Percentiles rank a stretch among this genome's conserved stretches.
Conservation (phyloP, 1,140 invertebrate species). For the Phenacoccus solenopsis region DNA sequence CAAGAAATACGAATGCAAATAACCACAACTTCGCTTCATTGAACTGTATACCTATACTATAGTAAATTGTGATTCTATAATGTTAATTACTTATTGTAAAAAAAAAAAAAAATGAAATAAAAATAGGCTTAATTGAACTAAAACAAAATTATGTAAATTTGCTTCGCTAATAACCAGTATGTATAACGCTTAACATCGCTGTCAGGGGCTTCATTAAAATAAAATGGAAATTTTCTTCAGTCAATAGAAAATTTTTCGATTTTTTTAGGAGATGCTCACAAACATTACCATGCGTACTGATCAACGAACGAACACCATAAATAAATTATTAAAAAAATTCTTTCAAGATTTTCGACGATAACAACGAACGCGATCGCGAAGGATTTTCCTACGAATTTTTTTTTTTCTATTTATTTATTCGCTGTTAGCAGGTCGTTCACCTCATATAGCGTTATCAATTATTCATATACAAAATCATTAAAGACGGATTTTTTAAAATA, state of each 20-base stretch:
- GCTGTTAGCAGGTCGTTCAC: not conserved
- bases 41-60: not conserved
- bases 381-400: not conserved
- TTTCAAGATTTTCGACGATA: not conserved
- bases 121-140: too few relatives aligned
- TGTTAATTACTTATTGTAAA: not conserved
- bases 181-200: not conserved
- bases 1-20: not conserved
- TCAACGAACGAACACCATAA: not conserved
- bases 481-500: not conserved
- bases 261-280: slow-evolving; percentile 10
- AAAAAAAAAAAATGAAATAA: too few relatives aligned
- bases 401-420: not conserved
- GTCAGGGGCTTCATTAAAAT: not conserved
- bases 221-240: not conserved
- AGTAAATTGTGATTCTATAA: not conserved
- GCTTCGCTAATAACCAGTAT: not conserved
- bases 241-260: not conserved
- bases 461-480: not conserved
- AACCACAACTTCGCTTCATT: not conserved
- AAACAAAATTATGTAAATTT: not conserved
- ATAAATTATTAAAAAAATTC: not conserved
- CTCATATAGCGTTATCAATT: not conserved
- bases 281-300: slow-evolving; percentile 1
- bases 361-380: not conserved